Base-by-base conservation (phyloP, 2,797 vertebrate genomes). In the Ciconia nigra region DNA sequence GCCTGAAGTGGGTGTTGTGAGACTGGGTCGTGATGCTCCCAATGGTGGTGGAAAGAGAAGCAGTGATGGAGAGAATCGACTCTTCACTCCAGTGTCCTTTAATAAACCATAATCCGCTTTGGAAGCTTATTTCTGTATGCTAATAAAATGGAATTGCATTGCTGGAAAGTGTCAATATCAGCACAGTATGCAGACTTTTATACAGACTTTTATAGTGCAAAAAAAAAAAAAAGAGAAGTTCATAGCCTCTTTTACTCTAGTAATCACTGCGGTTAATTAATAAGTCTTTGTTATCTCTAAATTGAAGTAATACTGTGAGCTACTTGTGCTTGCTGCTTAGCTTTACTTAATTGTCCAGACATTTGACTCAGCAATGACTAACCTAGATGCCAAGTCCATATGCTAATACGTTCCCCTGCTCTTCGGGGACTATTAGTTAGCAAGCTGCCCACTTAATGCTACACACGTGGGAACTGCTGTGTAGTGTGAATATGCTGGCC, bases 221-320 rank as follows among this genome's bases (percentile, higher is more conserved):
- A 41, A 58, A 79, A 22, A 47, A 47, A 47, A 69, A 49, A 72
- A 41, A 57, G 25, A 81, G 8, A 58, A 12, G 57, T 92, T 93
- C n/a, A 24, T 79, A 76, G 52, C 55, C 65, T 91, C 41, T 86
- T 88, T 81, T 62, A 62, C n/a, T 81, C 14, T 44, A 65, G n/a
- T 92, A 90, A 81, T 93, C 26, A 1, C 73, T 70, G n/a, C 61
- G 91, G 90, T 94, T 98, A 96, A 97, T 97, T 97, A 97, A 89
- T 95, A 97, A 87, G 91, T 83, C 92, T 92, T 67, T 41, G 84
- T 94, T 96, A 80, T 95, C 94, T 93, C 63, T 84, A 85, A 96
- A 94, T 86, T 91, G 88, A 97, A 96, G 91, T 96, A 98, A 90
- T 82, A 47, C 80, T 95, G 51, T 80, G 82, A 89, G 70, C 11